Evolutionary conservation across 1,140 invertebrate genomes (phyloP), one percentile per base, ranked within the genome.

Genomic region (Chelonus insularis): DNA sequence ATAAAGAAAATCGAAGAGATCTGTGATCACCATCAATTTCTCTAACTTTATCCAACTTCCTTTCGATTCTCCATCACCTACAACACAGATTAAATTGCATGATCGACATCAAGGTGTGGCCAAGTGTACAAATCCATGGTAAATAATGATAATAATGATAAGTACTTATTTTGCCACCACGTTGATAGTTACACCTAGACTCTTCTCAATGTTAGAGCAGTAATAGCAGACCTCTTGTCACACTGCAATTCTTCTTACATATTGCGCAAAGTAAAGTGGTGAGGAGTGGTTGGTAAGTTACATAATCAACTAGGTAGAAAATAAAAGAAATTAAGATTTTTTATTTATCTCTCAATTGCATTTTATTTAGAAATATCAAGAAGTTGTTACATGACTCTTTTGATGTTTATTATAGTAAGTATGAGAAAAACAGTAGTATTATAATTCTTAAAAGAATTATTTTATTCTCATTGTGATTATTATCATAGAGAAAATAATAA

Each of bases 21-120:
- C n/a, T n/a, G 37, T 41, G 37, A 41, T 41, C 37, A 41, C 37
- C 37, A n/a, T 41, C 37, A 41, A 41, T 8, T n/a, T n/a, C 8
- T 41, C 37, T 11, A 43, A 2, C 20, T 25, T 18, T 1, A 50
- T 12, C 11, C 23, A 11, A 14, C 47, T 18, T 16, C 41, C 18
- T 20, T 48, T 48, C 20, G 8, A 48, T 48, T 18, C 9, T 23
- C 50, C n/a, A 36, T 52, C 50, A 52, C 6, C 25, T 29, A 29
- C 3, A 29, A 29, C 25, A 34, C 7, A 34, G 50, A 52, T 52
- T 52, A 52, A 21, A 52, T 52, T 25, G 50, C 29, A 12, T 52
- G 50, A 52, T 52, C 50, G 11, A 34, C 50, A 11, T 36, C n/a
- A 52, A 52, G 50, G 50, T 32, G 50, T 25, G 50, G 50, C 50